Percentiles rank a stretch among this genome's conserved stretches.
Evolutionary conservation across 2,113 vertebrate species (phyloP).

Genomic region (Ctenodactylus gundi): DNA sequence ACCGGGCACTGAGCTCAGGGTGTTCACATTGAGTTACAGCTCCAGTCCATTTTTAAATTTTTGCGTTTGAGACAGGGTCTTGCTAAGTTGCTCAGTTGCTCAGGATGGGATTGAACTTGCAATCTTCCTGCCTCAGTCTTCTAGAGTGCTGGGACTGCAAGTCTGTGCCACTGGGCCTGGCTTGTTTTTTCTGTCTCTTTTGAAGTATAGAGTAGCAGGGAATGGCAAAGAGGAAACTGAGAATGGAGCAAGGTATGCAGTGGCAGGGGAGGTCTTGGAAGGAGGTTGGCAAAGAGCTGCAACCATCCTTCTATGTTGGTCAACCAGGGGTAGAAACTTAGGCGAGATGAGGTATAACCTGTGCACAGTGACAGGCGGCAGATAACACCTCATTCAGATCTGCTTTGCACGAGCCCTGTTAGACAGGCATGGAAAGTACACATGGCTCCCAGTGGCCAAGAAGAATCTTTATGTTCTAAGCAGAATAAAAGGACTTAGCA

Average conservation of each 20-base stretch:
- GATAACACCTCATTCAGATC: background rate
- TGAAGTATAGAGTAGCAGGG: background rate
- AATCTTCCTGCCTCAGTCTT: no score
- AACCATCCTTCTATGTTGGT: background rate
- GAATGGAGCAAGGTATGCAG: background rate
- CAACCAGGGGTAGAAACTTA: background rate
- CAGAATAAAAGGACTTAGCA: background rate
- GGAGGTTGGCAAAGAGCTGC: background rate
- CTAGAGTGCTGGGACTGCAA: no score
- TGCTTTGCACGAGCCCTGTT: background rate
- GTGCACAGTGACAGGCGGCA: background rate
- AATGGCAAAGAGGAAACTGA: background rate
- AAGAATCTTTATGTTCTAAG: background rate
- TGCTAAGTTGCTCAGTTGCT: no score
- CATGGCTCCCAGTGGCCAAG: background rate
- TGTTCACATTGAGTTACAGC: no score
- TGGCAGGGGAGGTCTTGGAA: background rate
- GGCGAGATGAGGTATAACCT: background rate
- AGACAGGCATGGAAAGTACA: background rate
- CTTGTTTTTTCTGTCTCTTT: conserved; percentile 2
- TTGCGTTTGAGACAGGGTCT: no score
- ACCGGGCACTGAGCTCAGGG: no score
- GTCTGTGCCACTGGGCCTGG: no score
- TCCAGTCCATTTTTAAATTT: no score
- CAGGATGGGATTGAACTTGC: no score